Evolutionary conservation across 2,113 vertebrate species (phyloP), one percentile per base, ranked within the genome.

Genomic region (Perognathus longimembris): DNA sequence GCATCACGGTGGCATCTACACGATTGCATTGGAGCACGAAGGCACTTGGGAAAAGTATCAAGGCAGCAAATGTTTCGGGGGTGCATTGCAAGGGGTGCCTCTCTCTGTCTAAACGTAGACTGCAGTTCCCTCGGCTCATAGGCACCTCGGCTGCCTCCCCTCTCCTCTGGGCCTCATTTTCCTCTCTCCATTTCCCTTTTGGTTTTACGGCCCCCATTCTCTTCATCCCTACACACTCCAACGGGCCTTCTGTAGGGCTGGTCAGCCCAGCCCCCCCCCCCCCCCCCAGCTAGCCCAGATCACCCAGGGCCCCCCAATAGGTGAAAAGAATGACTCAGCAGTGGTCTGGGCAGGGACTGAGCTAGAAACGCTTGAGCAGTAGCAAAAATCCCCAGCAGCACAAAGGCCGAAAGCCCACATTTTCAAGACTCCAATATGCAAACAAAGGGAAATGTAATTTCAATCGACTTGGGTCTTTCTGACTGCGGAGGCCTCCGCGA

Each of bases 241-340:
- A 22, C 42, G 38, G 50, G 74, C 30, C 67, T 80, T 69, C 54
- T 40, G 89, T 63, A 30, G 90, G 82, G 30, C 17, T 30, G 71
- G 45, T 71, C 38, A 70, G 82, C 4, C 40, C 59, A 70, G 64
- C 40, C 74, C 75, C 66, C 7, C n/a, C 9, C 57, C 59, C 40
- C 74, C 75, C 66, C 7, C n/a, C 9, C 57, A 57, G 85, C 38
- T 75, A 38, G 3, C n/a, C 5, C 34, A 32, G 69, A 69, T 83
- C 36, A 34, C 42, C 24, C 64, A 18, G 20, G 74, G 76, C 85
- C 78, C 88, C 95, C 88, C 2, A 45, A 34, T 18, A 66, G 59
- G 66, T 81, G 54, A 82, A 45, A 75, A 78, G 88, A 91, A 94
- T 96, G 95, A 96, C 94, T 96, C 95, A 94, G 95, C 95, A 96